phyloP scores from a whole-genome alignment of 2,888 invertebrate species.

The Dorcus hopei region DNA sequence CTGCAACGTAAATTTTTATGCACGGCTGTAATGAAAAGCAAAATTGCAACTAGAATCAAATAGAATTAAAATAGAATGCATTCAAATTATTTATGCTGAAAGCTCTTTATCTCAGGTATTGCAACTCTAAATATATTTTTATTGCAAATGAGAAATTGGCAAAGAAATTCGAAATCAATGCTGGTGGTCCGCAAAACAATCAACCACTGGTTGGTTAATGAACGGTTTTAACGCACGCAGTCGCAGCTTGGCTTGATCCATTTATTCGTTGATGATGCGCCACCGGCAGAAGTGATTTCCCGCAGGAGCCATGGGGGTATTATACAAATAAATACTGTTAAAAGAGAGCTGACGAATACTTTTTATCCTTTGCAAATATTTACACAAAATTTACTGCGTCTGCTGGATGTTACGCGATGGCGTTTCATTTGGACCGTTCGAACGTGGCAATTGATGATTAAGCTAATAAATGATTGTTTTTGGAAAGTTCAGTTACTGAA shows the following conservation, averaged over 20 bases:
- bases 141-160: neutral
- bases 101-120: too few relatives aligned
- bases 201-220: neutral
- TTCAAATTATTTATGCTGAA: too few relatives aligned
- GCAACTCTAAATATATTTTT: too few relatives aligned
- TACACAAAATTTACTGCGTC: constrained; percentile 1
- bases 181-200: neutral
- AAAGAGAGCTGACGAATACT: constrained; percentile 37
- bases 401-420: neutral
- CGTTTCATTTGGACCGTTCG: neutral
- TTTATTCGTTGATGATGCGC: constrained; percentile 3
- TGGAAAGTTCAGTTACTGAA: too few relatives aligned
- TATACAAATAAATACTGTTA: constrained; percentile 45
- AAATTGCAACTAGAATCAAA: too few relatives aligned
- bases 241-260: constrained; percentile 6
- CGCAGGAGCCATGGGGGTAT: constrained; percentile 44
- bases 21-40: too few relatives aligned
- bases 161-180: neutral
- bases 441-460: neutral
- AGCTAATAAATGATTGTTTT: too few relatives aligned
- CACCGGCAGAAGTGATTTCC: constrained; percentile 36
- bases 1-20: too few relatives aligned
- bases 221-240: neutral
- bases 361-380: neutral
- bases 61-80: too few relatives aligned